Conservation (phyloP, 1,140 invertebrate genomes). For the Orius laevigatus region DNA sequence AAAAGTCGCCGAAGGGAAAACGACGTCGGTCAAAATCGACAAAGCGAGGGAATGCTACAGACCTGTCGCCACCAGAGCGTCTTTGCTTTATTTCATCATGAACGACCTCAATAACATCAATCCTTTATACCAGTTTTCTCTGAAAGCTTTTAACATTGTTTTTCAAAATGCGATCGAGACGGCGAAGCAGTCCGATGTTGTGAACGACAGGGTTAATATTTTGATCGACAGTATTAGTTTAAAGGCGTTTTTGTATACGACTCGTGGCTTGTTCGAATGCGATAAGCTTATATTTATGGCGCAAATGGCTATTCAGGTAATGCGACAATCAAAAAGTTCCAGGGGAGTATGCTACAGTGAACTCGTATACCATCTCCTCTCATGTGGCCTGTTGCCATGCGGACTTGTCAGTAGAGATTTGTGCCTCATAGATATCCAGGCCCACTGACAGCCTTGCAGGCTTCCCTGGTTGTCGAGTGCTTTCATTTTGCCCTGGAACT, state of each 20-base stretch:
- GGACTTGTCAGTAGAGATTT: too few relatives aligned
- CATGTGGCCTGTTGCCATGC: too few relatives aligned
- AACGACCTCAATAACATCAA: constrained; percentile 89
- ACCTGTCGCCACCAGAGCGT: constrained; percentile 67
- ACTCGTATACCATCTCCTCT: too few relatives aligned
- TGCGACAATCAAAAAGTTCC: too few relatives aligned
- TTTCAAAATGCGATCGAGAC: constrained; percentile 73
- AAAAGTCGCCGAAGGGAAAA: constrained; percentile 69
- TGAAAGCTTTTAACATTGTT: constrained; percentile 87
- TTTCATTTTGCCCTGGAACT: too few relatives aligned
- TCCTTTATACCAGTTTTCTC: constrained; percentile 89
- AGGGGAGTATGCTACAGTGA: too few relatives aligned
- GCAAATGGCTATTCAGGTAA: constrained; percentile 70
- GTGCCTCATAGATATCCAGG: too few relatives aligned
- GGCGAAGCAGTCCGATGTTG: constrained; percentile 45
- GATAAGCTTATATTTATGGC: constrained; percentile 85
- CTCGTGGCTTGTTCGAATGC: constrained; percentile 76
- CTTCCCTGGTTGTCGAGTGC: too few relatives aligned
- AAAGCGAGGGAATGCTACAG: constrained; percentile 78
- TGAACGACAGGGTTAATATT: constrained; percentile 55
- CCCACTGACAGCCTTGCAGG: too few relatives aligned
- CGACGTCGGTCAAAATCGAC: constrained; percentile 76
- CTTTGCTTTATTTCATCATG: constrained; percentile 84
- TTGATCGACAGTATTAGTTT: constrained; percentile 80
- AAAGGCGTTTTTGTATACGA: constrained; percentile 73